These are phyloP conservation scores for Chionodraco myersi DNA, from an alignment of 2,113 vertebrate genomes.

Conservation along the genomic window DNA sequence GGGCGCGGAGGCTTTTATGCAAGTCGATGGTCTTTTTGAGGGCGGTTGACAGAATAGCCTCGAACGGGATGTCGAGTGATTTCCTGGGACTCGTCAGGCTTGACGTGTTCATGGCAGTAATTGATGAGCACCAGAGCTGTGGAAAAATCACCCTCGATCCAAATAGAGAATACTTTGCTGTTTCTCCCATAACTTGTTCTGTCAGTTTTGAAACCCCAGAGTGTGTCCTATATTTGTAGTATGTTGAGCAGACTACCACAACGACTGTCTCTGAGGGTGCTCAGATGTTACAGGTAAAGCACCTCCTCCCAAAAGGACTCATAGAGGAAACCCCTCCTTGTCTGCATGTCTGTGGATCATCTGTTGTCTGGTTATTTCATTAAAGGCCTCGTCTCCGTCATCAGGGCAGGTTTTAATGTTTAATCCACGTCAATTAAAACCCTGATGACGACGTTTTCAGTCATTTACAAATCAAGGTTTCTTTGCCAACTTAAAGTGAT, in stretches of 20 bases:
- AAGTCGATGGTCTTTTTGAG: neutral
- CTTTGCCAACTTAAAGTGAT: neutral
- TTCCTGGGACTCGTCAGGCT: neutral
- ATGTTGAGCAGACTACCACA: conserved; percentile 88
- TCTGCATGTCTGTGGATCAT: conserved; percentile 54
- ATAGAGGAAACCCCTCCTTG: conserved; percentile 10
- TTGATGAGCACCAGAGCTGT: conserved; percentile 74
- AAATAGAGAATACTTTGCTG: conserved; percentile 40
- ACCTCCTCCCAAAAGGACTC: conserved; percentile 43
- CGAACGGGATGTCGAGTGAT: neutral
- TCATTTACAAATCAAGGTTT: no score
- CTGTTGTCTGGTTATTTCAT: conserved; percentile 15
- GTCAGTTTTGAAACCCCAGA: conserved; percentile 69
- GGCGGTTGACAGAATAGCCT: neutral
- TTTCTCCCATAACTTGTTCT: conserved; percentile 71
- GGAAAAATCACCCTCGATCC: conserved; percentile 75
- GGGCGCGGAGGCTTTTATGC: neutral
- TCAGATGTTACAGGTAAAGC: conserved; percentile 86
- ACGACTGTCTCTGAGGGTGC: conserved; percentile 77
- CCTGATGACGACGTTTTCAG: no score
- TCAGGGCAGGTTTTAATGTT: no score
- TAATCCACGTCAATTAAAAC: no score
- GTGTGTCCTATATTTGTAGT: conserved; percentile 84
- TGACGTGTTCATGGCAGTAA: neutral
- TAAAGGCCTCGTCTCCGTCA: neutral